These are phyloP conservation scores for Entomyzon cyanotis DNA, from an alignment of 2,113 vertebrate genomes.

Conservation along the genomic window DNA sequence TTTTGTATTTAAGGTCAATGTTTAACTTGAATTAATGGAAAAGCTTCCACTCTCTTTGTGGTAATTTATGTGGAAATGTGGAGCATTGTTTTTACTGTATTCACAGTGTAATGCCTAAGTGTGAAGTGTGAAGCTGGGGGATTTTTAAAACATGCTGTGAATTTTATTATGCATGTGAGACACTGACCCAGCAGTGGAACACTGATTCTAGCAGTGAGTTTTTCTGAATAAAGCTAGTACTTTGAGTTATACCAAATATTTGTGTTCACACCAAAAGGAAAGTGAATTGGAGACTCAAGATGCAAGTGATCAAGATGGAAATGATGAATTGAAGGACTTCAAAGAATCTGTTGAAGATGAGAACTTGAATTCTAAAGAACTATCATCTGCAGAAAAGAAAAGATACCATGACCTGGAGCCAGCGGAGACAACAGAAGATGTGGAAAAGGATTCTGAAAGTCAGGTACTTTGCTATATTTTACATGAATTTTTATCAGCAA, in stretches of 20 bases:
- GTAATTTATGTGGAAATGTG: not conserved
- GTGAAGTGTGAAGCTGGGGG: not conserved
- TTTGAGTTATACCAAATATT: constrained; percentile 42
- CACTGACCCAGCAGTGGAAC: not conserved
- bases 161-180: not conserved
- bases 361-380: constrained; percentile 71
- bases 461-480: constrained; percentile 70
- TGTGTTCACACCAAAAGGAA: constrained; percentile 78
- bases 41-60: not conserved
- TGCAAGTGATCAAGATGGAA: constrained; percentile 79
- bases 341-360: constrained; percentile 78
- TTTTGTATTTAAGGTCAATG: not conserved
- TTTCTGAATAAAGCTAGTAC: not conserved
- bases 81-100: not conserved
- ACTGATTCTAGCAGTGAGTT: not conserved
- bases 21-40: not conserved
- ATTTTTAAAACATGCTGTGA: not conserved
- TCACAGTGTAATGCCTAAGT: not conserved
- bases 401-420: constrained; percentile 55
- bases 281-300: constrained; percentile 80
- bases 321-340: constrained; percentile 77
- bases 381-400: constrained; percentile 67
- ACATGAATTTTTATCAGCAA: not conserved
- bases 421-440: constrained; percentile 69
- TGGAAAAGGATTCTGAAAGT: constrained; percentile 75